phyloP scores from a whole-genome alignment of 2,113 vertebrate genomes.

The Gulo gulo region DNA sequence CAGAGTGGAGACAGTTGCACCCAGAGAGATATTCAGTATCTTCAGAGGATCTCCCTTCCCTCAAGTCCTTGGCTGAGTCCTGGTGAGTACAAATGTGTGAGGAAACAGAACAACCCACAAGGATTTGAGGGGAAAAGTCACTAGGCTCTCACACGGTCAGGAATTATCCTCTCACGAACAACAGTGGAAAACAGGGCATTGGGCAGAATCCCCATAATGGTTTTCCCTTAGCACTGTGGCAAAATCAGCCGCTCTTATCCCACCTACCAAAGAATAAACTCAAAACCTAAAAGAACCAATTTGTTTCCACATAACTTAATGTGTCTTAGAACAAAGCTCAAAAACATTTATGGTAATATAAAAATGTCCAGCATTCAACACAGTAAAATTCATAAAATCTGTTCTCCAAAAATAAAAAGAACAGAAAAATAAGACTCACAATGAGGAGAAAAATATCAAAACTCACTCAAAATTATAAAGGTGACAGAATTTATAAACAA shows the following conservation, averaged over 20 bases:
- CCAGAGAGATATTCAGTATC: neutral
- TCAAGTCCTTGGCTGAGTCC: neutral
- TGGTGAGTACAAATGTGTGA: neutral
- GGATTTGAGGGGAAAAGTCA: neutral
- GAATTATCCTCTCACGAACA: neutral
- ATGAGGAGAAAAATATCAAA: neutral
- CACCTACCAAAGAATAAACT: neutral
- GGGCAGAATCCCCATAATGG: neutral
- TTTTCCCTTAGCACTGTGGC: neutral
- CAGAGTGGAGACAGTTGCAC: neutral
- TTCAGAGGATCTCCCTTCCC: neutral
- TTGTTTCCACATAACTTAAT: neutral
- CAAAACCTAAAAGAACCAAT: neutral
- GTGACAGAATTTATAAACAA: neutral
- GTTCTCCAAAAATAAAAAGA: neutral
- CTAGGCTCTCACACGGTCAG: neutral
- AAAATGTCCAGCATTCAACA: neutral
- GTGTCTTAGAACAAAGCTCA: neutral
- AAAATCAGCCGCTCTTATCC: constrained; percentile 1
- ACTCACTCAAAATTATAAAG: neutral
- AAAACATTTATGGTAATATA: neutral
- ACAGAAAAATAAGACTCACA: neutral
- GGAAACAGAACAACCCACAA: neutral
- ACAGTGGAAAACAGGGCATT: neutral
- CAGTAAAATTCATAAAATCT: constrained; percentile 7